Conservation (phyloP, 2,113 vertebrate species). For the Aptenodytes forsteri region DNA sequence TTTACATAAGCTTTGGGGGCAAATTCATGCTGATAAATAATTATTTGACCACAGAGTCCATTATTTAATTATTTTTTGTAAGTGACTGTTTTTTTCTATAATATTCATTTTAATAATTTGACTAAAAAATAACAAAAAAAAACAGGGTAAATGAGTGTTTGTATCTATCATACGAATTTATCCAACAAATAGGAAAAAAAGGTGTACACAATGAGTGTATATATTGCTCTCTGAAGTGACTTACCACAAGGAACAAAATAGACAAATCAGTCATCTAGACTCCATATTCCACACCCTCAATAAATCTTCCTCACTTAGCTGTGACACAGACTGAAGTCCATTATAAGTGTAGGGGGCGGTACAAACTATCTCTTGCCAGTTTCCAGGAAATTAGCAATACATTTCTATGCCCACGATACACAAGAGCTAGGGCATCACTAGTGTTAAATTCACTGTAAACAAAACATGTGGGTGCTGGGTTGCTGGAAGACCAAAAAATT, state of each 20-base stretch:
- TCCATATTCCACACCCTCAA: not conserved
- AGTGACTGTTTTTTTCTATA: not conserved
- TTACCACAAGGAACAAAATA: not conserved
- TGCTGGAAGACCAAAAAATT: not conserved
- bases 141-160: not conserved
- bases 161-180: not conserved
- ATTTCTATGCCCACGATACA: not conserved
- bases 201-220: not conserved
- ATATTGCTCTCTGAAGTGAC: not conserved
- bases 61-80: not conserved
- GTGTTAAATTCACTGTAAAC: not conserved
- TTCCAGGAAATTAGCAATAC: not conserved
- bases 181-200: not conserved
- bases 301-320: not conserved
- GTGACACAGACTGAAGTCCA: not conserved
- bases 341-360: not conserved
- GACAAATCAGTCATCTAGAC: not conserved
- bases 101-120: not conserved
- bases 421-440: not conserved
- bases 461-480: not conserved
- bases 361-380: not conserved
- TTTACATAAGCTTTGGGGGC: not conserved
- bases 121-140: not conserved
- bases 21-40: conserved; percentile 4
- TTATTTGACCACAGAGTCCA: not conserved